Evolutionary conservation across 2,113 vertebrate genomes (phyloP).

Genomic region (Urocolius indicus): DNA sequence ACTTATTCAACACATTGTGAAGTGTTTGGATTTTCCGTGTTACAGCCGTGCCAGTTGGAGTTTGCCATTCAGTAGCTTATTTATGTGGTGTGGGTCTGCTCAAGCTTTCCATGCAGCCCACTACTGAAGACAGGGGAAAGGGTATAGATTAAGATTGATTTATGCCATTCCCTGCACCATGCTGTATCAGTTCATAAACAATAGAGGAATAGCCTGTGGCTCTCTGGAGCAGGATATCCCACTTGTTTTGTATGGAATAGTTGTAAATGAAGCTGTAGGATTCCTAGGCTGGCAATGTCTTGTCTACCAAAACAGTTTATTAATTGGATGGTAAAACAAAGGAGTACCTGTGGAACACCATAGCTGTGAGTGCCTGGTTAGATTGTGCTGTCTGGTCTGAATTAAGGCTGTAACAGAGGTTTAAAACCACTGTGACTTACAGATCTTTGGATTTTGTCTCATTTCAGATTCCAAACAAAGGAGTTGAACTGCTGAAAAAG

Average conservation of each 20-base stretch:
- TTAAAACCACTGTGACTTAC: neutral
- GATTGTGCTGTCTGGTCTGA: neutral
- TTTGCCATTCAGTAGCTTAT: neutral
- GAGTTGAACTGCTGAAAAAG: constrained; percentile 82
- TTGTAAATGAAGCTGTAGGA: neutral
- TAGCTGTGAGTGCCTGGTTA: neutral
- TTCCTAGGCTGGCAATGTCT: neutral
- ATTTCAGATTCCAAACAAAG: constrained; percentile 83
- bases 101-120: neutral
- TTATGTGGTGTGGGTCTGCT: neutral
- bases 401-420: neutral
- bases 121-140: neutral
- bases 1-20: too few species aligned
- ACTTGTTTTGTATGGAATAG: neutral
- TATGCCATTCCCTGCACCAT: neutral
- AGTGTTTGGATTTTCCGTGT: neutral
- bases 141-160: neutral
- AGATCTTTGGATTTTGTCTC: neutral
- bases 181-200: neutral
- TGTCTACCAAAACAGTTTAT: neutral
- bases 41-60: neutral
- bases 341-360: neutral
- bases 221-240: neutral
- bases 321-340: neutral
- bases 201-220: neutral